Conservation (phyloP, 2,113 vertebrate species). For the Anthoscopus minutus region DNA sequence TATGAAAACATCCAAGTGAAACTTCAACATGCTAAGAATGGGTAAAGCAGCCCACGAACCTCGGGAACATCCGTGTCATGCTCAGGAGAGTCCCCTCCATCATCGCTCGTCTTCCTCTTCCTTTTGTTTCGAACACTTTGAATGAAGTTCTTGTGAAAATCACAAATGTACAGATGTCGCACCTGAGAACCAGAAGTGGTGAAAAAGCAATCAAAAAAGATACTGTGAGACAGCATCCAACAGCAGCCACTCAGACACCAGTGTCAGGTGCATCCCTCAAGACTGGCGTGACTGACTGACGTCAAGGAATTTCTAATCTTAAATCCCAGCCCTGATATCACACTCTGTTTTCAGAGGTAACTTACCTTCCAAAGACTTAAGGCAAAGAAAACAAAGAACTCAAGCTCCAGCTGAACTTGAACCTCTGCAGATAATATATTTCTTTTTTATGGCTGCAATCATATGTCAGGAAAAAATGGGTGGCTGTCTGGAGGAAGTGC, state of each 20-base stretch:
- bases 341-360: background rate
- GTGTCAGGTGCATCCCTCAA: background rate
- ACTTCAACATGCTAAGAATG: background rate
- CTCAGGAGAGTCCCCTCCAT: conserved; percentile 95
- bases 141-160: conserved; percentile 99
- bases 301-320: background rate
- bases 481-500: background rate
- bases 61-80: conserved; percentile 93
- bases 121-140: conserved; percentile 97
- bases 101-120: conserved; percentile 97
- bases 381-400: background rate
- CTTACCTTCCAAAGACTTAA: background rate
- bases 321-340: background rate
- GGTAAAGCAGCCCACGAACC: conserved; percentile 67
- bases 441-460: background rate
- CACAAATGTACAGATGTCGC: conserved; percentile 95
- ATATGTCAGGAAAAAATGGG: background rate
- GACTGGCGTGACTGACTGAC: background rate
- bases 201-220: background rate
- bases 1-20: background rate
- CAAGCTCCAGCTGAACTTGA: background rate
- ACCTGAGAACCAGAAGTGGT: conserved; percentile 72
- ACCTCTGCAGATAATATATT: background rate
- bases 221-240: background rate
- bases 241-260: background rate